phyloP scores from a whole-genome alignment of 2,797 vertebrate genomes.

The Alca torda region DNA sequence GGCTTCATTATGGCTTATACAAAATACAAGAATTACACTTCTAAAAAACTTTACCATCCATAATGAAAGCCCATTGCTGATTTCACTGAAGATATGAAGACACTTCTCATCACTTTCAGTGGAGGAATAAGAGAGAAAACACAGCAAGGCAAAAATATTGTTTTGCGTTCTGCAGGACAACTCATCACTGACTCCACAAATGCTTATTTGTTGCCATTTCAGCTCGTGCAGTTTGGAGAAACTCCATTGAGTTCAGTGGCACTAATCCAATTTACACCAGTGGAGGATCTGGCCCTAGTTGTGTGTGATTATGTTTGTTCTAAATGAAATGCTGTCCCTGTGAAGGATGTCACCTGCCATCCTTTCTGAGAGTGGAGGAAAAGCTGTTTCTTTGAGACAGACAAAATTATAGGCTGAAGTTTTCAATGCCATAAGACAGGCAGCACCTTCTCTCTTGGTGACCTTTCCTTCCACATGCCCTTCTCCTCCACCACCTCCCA shows the following conservation, averaged over 20 bases:
- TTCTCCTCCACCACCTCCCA: neutral
- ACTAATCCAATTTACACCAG: neutral
- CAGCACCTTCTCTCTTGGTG: neutral
- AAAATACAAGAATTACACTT: neutral
- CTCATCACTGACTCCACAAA: neutral
- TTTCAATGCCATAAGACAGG: neutral
- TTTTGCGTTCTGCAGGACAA: neutral
- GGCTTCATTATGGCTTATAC: fast-evolving
- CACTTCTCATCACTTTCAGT: neutral
- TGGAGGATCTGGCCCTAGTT: neutral
- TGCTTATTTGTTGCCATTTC: neutral
- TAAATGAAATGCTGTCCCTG: neutral
- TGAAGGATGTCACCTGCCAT: neutral
- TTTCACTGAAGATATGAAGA: neutral
- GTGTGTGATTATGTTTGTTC: neutral
- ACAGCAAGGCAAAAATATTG: fast-evolving
- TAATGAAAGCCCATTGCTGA: neutral
- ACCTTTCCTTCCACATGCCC: neutral
- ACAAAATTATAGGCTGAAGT: neutral
- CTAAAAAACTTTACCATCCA: neutral
- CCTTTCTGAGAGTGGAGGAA: neutral
- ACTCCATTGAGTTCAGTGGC: neutral
- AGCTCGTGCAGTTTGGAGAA: neutral
- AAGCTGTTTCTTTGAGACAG: neutral
- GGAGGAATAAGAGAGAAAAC: neutral